phyloP scores from a whole-genome alignment of 2,888 invertebrate genomes.

The Petrolisthes cinctipes region DNA sequence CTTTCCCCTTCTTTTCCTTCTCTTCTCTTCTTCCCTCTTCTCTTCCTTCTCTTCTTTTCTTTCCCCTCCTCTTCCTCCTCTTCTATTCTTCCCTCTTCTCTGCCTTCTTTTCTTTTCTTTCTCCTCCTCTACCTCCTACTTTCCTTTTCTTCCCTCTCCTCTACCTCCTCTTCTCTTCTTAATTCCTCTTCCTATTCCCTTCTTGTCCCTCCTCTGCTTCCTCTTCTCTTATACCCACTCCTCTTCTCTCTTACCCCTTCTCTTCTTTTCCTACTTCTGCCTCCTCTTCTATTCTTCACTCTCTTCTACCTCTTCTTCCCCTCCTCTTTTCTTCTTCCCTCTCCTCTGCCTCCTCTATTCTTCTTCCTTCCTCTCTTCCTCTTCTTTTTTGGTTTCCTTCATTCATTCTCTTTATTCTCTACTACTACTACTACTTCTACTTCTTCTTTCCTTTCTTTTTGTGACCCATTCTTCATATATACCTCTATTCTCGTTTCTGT shows the following conservation, averaged over 20 bases:
- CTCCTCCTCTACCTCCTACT: neutral
- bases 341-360: neutral
- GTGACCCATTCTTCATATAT: neutral
- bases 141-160: neutral
- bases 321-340: neutral
- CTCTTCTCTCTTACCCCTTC: neutral
- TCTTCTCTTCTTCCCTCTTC: neutral
- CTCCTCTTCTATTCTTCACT: neutral
- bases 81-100: neutral
- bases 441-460: neutral
- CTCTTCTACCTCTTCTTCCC: neutral
- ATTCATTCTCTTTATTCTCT: neutral
- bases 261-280: neutral
- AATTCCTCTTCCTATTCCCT: neutral
- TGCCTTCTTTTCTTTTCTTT: neutral
- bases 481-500: too few relatives aligned
- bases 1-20: neutral
- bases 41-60: neutral
- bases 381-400: neutral
- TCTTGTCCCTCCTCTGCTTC: neutral
- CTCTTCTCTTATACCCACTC: neutral
- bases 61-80: neutral
- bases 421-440: neutral
- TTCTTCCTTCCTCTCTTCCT: neutral
- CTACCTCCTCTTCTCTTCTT: neutral